phyloP scores from a whole-genome alignment of 2,888 invertebrate genomes.

The Caenorhabditis afra region DNA sequence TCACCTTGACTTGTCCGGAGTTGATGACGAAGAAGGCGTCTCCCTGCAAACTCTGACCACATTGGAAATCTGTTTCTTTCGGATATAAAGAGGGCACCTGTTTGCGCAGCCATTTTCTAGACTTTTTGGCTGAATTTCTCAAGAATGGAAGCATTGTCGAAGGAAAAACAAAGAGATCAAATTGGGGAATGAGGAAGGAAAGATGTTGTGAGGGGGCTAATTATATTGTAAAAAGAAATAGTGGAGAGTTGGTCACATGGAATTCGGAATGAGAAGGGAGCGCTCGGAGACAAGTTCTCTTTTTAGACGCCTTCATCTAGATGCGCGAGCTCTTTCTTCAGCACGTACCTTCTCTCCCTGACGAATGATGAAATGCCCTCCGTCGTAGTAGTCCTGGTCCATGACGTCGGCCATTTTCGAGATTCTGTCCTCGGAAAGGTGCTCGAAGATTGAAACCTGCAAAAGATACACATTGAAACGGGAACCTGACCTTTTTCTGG shows the following conservation, averaged over 20 bases:
- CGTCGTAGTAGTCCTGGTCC: conserved; percentile 87
- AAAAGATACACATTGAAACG: conserved; percentile 16
- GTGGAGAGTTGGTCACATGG: conserved; percentile 2
- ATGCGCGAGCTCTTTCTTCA: background rate
- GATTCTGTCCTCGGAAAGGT: conserved; percentile 78
- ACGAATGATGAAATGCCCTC: conserved; percentile 88
- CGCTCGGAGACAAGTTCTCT: background rate
- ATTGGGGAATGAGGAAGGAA: background rate
- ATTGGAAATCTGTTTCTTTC: conserved; percentile 5
- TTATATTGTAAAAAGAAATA: conserved; percentile 14
- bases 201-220: background rate
- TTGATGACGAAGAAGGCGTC: conserved; percentile 93
- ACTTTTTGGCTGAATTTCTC: conserved; percentile 1
- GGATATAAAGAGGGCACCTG: background rate
- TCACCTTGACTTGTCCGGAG: conserved; percentile 83
- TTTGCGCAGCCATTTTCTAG: conserved; percentile 13
- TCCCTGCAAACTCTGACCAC: conserved; percentile 82
- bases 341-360: conserved; percentile 83
- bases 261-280: background rate
- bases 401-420: conserved; percentile 90
- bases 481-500: background rate
- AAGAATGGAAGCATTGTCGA: background rate
- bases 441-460: conserved; percentile 79
- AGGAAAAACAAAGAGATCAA: conserved; percentile 3
- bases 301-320: background rate